Conservation (phyloP, 30 jellyfish, hydroid and myxozoan species). For the Hydractinia echinata region DNA sequence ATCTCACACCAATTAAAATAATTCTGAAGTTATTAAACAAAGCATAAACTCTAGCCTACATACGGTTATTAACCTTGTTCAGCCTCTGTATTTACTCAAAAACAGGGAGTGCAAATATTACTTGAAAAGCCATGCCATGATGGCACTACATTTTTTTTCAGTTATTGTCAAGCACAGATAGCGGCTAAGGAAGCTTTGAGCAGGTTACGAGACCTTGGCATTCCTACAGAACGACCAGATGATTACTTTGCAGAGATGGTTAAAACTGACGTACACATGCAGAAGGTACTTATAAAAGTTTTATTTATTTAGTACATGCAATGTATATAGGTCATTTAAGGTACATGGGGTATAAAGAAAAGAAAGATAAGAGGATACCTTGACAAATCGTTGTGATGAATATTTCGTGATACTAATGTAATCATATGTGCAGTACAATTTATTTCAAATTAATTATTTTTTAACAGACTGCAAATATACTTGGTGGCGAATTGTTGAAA, state of each 20-base stretch:
- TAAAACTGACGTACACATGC: constrained; percentile 96
- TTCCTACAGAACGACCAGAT: constrained; percentile 86
- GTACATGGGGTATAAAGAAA: too few relatives aligned
- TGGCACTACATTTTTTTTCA: neutral
- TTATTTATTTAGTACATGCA: neutral
- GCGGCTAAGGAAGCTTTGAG: constrained; percentile 83
- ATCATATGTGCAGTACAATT: too few relatives aligned
- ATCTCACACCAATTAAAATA: too few relatives aligned
- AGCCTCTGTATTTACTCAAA: neutral
- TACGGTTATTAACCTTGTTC: neutral
- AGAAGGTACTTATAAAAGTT: constrained; percentile 45
- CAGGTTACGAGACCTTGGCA: constrained; percentile 49
- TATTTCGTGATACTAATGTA: too few relatives aligned
- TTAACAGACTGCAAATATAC: too few relatives aligned
- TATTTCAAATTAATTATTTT: too few relatives aligned
- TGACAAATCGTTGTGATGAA: too few relatives aligned
- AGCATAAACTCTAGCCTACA: neutral
- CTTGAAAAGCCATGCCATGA: neutral
- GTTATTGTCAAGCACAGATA: constrained; percentile 96
- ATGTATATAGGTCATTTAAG: neutral
- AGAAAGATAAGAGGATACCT: too few relatives aligned
- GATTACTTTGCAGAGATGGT: constrained; percentile 99
- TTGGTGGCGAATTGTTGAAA: too few relatives aligned
- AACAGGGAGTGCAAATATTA: neutral
- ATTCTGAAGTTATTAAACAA: too few relatives aligned